These are phyloP conservation scores for Cosmorhoe ocellata DNA, from an alignment of 2,888 invertebrate species.

Conservation along the genomic window DNA sequence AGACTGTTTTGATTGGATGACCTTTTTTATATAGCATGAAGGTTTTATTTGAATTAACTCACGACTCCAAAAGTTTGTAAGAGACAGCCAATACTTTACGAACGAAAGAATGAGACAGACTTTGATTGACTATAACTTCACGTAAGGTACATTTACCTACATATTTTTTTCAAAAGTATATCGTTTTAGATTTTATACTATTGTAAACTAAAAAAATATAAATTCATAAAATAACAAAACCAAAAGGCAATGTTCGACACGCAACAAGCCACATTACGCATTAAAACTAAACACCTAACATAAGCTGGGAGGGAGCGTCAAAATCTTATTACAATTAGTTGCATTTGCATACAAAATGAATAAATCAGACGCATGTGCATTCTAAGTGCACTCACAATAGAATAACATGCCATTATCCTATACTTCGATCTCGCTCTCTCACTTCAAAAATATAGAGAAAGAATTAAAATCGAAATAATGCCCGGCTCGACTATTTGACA, in stretches of 20 bases:
- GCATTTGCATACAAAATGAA: slow-evolving; percentile 71
- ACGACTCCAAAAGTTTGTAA: too few species aligned
- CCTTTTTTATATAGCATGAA: too few species aligned
- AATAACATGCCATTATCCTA: slow-evolving; percentile 41
- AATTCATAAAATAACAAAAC: too few species aligned
- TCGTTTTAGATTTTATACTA: too few species aligned
- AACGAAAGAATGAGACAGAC: too few species aligned
- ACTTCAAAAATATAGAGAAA: slow-evolving; percentile 7
- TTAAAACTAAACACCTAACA: slow-evolving; percentile 38
- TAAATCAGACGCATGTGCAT: slow-evolving; percentile 71
- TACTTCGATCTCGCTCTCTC: slow-evolving; percentile 10
- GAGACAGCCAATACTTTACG: too few species aligned
- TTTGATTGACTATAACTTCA: too few species aligned
- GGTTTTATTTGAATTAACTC: too few species aligned
- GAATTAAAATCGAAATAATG: slow-evolving; percentile 35
- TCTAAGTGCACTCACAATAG: slow-evolving; percentile 48
- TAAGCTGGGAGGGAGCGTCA: slow-evolving; percentile 34
- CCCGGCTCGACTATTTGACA: slow-evolving; percentile 39
- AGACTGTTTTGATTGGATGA: too few species aligned
- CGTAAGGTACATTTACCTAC: too few species aligned
- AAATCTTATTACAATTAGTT: slow-evolving; percentile 78
- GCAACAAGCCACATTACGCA: slow-evolving; percentile 38
- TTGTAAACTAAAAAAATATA: too few species aligned
- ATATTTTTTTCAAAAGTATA: too few species aligned
- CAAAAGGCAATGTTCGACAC: neutral